Conservation (phyloP, 2,888 invertebrate genomes). For the Sipha maydis region DNA sequence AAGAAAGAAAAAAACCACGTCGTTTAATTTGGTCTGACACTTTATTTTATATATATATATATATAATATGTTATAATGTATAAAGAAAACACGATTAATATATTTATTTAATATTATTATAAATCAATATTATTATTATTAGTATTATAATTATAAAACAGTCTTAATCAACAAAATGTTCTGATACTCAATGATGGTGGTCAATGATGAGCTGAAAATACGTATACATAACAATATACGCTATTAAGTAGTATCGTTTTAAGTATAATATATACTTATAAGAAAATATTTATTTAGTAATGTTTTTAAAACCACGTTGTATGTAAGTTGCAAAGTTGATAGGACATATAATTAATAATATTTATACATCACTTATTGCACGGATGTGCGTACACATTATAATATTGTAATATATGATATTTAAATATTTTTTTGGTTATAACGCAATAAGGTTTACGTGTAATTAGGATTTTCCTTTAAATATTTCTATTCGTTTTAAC, state of each 20-base stretch:
- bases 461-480: too few species aligned
- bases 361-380: too few species aligned
- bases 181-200: constrained; percentile 46
- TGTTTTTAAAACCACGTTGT: constrained; percentile 45
- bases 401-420: too few species aligned
- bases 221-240: constrained; percentile 43
- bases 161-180: constrained; percentile 62
- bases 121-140: not conserved
- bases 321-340: constrained; percentile 48
- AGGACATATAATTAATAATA: not conserved
- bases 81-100: constrained; percentile 60
- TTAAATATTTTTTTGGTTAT: too few species aligned
- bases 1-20: not conserved
- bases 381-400: too few species aligned
- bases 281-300: constrained; percentile 35
- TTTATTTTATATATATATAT: constrained; percentile 48
- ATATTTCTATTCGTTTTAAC: too few species aligned
- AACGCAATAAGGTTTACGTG: too few species aligned
- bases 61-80: constrained; percentile 15
- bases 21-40: constrained; percentile 56
- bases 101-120: constrained; percentile 29
- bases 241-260: not conserved
- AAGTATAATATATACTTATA: constrained; percentile 25
- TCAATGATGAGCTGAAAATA: constrained; percentile 41
- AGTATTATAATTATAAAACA: constrained; percentile 54